phyloP scores from a whole-genome alignment of 2,888 invertebrate species.

The Synergus gifuensis region DNA sequence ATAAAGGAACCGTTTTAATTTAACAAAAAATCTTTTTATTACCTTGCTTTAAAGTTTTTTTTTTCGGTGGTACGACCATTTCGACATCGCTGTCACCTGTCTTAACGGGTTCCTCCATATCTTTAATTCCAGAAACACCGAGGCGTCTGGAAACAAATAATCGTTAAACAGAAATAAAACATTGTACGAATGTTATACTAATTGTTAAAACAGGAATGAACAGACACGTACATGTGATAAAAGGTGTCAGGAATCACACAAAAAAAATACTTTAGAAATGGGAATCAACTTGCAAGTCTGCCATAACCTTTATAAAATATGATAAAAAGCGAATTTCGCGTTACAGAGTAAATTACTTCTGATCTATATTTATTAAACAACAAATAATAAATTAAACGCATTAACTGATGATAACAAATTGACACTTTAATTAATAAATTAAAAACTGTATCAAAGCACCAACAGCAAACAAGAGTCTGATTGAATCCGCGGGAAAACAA shows the following conservation, averaged over 20 bases:
- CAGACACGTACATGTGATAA: background rate
- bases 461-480: background rate
- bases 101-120: conserved; percentile 66
- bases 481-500: conserved; percentile 59
- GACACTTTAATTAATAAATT: conserved; percentile 42
- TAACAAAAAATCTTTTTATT: conserved; percentile 41
- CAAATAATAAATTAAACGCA: background rate
- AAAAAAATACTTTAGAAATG: conserved; percentile 28
- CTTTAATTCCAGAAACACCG: conserved; percentile 61
- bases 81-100: conserved; percentile 63
- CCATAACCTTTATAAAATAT: conserved; percentile 23
- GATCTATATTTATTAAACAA: background rate
- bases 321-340: background rate
- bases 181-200: background rate
- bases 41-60: conserved; percentile 73
- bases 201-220: background rate
- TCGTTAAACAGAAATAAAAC: background rate
- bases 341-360: background rate
- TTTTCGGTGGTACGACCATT: conserved; percentile 59
- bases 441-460: conserved; percentile 1
- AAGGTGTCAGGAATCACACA: background rate
- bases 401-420: conserved; percentile 41
- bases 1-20: background rate
- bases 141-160: background rate
- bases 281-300: background rate